Evolutionary conservation across 2,113 vertebrate genomes (phyloP), one percentile per base, ranked within the genome.

Genomic region (Aegithalos caudatus): DNA sequence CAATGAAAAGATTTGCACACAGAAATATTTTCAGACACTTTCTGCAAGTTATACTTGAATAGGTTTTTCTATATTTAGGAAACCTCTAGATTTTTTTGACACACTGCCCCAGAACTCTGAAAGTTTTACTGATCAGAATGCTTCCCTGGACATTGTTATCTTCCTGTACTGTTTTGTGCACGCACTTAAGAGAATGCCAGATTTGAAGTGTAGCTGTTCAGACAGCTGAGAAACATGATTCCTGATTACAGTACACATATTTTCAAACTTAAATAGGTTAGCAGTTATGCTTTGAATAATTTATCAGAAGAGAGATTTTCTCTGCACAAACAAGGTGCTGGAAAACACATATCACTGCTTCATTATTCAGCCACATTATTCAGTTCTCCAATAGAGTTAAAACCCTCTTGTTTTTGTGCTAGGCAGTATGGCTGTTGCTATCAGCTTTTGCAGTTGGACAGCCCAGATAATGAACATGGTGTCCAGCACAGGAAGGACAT

Each of bases 261-360:
- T 85, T 87, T 92, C 50, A 45, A 94, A 80, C 35, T 87, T 85
- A 92, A 95, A 88, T 76, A 88, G 78, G 56, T 92, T 95, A 88
- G 62, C 89, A 88, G 57, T 95, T 93, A 79, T 42, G 42, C 87
- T 87, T 69, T 96, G 45, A 91, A 94, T 95, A 88, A 95, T 95
- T 90, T 88, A 95, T 82, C 10, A 19, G 61, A 88, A 88, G 84
- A 85, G 66, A 79, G 45, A 31, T 90, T 94, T 82, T 90, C 78
- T 81, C 67, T 83, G 54, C 87, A 51, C 38, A 90, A 91, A 73
- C 64, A 85, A 87, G 71, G 62, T 90, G 56, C 29, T 77, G 56
- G 71, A 66, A 96, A 93, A 70, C 42, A 62, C 14, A 7, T 62
- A 70, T 9, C 79, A 37, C 35, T 87, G 12, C 38, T 88, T 94